These are phyloP conservation scores for Thamnophis sirtalis DNA, from an alignment of 2,113 vertebrate species.

Conservation along the genomic window DNA sequence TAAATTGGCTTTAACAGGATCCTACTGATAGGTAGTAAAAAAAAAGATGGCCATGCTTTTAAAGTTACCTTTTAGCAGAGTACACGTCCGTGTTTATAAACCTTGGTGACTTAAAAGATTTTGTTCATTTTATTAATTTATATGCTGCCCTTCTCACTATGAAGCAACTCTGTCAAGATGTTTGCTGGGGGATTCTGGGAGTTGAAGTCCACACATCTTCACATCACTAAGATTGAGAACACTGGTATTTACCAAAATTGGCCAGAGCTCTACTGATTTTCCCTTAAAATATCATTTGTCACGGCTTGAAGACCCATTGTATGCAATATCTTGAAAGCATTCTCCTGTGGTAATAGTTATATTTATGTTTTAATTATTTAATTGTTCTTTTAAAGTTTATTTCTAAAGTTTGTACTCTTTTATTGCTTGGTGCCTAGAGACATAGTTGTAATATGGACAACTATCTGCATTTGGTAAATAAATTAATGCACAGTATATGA, in stretches of 20 bases:
- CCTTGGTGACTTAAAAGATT: too few relatives aligned
- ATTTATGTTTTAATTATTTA: not conserved
- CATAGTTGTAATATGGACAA: not conserved
- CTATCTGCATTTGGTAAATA: not conserved
- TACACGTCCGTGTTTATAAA: not conserved
- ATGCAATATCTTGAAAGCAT: not conserved
- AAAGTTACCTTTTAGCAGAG: not conserved
- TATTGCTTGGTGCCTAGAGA: not conserved
- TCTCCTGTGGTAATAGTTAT: not conserved
- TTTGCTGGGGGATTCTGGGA: too few relatives aligned
- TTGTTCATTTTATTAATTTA: too few relatives aligned
- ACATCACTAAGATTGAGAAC: too few relatives aligned
- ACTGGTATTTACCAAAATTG: too few relatives aligned
- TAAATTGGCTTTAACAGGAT: not conserved
- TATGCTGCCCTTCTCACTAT: too few relatives aligned
- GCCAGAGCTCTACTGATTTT: not conserved
- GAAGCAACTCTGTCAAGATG: too few relatives aligned
- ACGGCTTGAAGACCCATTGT: not conserved
- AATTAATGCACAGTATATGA: not conserved
- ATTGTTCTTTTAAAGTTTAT: not conserved
- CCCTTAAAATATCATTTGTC: not conserved
- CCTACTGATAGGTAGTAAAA: not conserved
- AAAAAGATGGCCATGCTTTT: not conserved
- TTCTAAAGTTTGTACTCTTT: not conserved
- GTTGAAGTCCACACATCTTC: too few relatives aligned